Evolutionary conservation across 2,113 vertebrate species (phyloP).

Genomic region (Heloderma charlesbogerti): DNA sequence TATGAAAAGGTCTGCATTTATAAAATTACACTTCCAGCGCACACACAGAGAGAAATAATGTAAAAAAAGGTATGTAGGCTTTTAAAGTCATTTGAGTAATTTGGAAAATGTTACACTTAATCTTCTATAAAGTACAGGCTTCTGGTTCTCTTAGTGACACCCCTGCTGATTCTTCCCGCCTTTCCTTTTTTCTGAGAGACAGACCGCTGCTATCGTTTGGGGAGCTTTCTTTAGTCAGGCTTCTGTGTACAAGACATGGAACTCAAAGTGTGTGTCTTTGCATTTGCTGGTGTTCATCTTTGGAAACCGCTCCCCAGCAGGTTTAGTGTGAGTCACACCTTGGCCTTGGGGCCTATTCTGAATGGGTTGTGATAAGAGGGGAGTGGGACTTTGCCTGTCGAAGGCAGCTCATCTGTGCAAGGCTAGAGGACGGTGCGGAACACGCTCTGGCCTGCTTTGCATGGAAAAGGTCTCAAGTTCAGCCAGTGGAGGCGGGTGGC

Average conservation of each 20-base stretch:
- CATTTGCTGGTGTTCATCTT: background rate
- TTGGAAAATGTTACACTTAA: slow-evolving; percentile 24
- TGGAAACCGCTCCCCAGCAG: background rate
- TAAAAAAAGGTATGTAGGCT: background rate
- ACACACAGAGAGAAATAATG: background rate
- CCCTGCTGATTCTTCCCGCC: background rate
- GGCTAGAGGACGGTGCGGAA: too few relatives aligned
- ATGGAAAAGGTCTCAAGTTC: too few relatives aligned
- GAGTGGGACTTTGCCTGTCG: background rate
- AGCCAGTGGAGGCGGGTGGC: too few relatives aligned
- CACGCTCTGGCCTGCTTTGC: too few relatives aligned
- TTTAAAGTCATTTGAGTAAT: slow-evolving; percentile 20
- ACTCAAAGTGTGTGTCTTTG: background rate
- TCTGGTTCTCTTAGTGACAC: background rate
- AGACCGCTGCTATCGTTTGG: background rate
- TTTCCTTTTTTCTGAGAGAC: background rate
- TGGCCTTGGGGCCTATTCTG: background rate
- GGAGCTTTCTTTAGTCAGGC: background rate
- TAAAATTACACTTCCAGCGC: background rate
- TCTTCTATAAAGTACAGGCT: slow-evolving; percentile 6
- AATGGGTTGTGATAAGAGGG: background rate
- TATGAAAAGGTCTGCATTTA: background rate
- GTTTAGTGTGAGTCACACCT: background rate
- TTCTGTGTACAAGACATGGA: background rate
- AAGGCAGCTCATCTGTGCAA: too few relatives aligned